Base-by-base conservation (phyloP, 2,888 invertebrate genomes). In the Malthinus seriepunctatus region DNA sequence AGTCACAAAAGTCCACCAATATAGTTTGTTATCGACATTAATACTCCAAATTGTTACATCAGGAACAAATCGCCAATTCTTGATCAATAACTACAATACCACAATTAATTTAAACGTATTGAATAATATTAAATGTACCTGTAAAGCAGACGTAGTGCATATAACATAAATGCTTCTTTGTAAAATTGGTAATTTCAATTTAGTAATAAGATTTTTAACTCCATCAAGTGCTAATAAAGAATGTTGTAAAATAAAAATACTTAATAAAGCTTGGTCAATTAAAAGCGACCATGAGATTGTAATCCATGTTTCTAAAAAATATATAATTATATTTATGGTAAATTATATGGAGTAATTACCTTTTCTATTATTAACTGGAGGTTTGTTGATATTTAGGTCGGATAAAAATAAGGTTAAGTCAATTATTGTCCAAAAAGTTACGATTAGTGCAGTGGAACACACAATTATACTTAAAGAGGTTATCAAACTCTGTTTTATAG, bases 161-260 rank as follows among this genome's bases (percentile, higher is more conserved):
- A 82, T 73, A 55, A 79, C 76, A 72, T 83, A 84, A 69, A 82
- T 75, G 70, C 80, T 74, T 55, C 83, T 73, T 65, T 80, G 79
- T 1, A 78, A 73, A 35, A 77, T 77, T 50, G 78, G 72, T 23
- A 85, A 69, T 1, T 78, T 72, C 23, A 82, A 64, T 46, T 74
- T 79, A 45, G 73, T 61, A 57, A 83, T 73, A 14, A 80, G 61
- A 45, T 76, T 70, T 70, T 84, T 86, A 1, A 82, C 67, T 32
- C 73, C 58, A 1, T 75, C 73, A 45, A 79, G 79, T 52, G 83
- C 82, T 79, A 86, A 80, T 32, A 82, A 67, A 14, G 85, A 83
- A 67, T 86, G 86, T 71, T 84, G 85, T 3, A 85, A 71, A 56
- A 85, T 81, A 68, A 86, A 86, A 6, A 76, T 65, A 58, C 80